Base-by-base conservation (phyloP, 2,113 vertebrate species). In the Sander lucioperca region DNA sequence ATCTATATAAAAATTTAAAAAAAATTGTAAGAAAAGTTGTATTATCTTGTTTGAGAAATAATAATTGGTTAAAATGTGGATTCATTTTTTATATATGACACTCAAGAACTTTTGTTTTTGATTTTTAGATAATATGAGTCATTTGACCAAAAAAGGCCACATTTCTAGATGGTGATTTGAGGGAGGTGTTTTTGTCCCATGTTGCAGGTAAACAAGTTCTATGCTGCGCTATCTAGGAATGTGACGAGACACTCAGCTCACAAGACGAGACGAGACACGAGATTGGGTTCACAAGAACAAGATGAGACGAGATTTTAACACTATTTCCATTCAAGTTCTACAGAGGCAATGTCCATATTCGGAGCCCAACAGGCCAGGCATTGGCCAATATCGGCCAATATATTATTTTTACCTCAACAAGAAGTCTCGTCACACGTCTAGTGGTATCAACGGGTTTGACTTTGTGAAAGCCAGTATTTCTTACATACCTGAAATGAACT, bases 401-500 rank as follows among this genome's bases (percentile, higher is more conserved):
- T 25, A 27, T 27, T 27, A 27, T 27, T 27, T 27, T 27, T 2
- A 27, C 39, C 39, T 43, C 39, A 43, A 43, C 10, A 1, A 43
- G 10, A 11, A 43, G 39, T 43, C 10, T 43, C 2, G 39, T 43
- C 39, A 43, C 39, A 43, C 39, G 2, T 43, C 39, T 43, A 43
- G 10, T 25, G 27, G 43, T 25, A 73, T 72, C 54, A 79, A 61
- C 65, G 70, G 36, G 25, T 50, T 25, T 67, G 15, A 57, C 47
- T 54, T 21, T 18, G 21, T 36, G 43, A 74, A 53, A 36, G 27
- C 8, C 18, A 78, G 51, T 71, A 74, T 80, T 59, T 67, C 8
- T 63, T 18, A 68, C 85, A 62, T 79, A 95, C 95, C 93, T 91
- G 88, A 48, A 72, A 79, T 50, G 89, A 83, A 77, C 70, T 84